Evolutionary conservation across 1,140 invertebrate genomes (phyloP), one percentile per base, ranked within the genome.

Genomic region (Notospermus geniculatus): DNA sequence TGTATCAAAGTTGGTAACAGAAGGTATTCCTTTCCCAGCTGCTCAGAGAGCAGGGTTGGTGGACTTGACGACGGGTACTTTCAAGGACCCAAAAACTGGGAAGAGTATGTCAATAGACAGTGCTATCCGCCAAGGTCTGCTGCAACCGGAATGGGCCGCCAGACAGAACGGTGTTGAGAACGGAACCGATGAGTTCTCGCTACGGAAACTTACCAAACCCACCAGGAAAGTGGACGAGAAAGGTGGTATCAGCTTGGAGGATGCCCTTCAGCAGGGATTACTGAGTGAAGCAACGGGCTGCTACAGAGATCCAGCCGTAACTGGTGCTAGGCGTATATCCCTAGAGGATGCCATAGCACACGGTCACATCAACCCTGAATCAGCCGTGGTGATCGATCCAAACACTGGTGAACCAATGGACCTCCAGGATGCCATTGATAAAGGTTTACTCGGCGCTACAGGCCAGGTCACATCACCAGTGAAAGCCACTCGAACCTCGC

Each of bases 301-400:
- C 36, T 60, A 56, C 36, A 2, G 15, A 27, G 45, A 88, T 57
- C 45, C 39, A 23, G 25, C 22, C 19, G 62, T 30, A 17, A 41
- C n/a, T 22, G 27, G 22, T 36, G 46, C 19, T 50, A 27, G n/a
- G 15, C 43, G 45, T 17, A 19, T 95, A 15, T 89, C 84, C 58
- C 88, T 95, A 9, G 81, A 95, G 54, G 90, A 94, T 76, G 89
- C 92, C 17, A 91, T 94, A 32, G 86, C 90, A 63, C 86, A 87
- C 67, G 88, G 88, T 65, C 82, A 89, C 69, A 83, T 97, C 23
- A 91, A 96, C 80, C 88, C 92, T 2, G 89, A 88, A 75, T 88
- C 89, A n/a, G 93, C 92, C 15, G 56, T 65, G 13, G 68, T 66
- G 32, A 56, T 59, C 7, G 52, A 71, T 62, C 69, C 68, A 27